A percentile compares a stretch with the other conserved stretches of the same genome.
phyloP scores from a whole-genome alignment of 1,140 invertebrate species.

The Maniola jurtina region DNA sequence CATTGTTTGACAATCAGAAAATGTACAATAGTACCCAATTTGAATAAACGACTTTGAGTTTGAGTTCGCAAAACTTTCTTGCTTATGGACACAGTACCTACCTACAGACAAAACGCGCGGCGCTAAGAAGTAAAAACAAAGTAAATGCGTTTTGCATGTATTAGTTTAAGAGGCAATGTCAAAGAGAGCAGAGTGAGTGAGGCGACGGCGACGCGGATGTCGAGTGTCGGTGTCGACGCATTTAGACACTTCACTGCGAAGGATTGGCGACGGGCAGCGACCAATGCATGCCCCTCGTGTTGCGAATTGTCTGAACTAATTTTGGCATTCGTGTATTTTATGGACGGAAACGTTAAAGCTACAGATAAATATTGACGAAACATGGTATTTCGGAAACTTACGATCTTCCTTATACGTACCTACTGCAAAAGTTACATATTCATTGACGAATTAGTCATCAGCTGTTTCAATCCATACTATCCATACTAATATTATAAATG shows the following conservation, averaged over 20 bases:
- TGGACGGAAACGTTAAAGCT: constrained; percentile 32
- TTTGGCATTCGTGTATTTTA: constrained; percentile 37
- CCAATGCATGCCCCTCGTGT: constrained; percentile 41
- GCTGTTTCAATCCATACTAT: too few species aligned
- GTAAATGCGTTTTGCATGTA: constrained; percentile 16
- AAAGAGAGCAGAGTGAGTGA: constrained; percentile 52
- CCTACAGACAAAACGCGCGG: background rate
- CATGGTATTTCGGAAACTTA: background rate
- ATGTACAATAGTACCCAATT: too few species aligned
- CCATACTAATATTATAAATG: too few species aligned
- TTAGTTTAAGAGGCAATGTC: constrained; percentile 34
- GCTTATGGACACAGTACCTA: background rate
- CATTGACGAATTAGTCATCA: too few species aligned
- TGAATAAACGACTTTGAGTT: too few species aligned
- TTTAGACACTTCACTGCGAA: constrained; percentile 50
- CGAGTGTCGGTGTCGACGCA: constrained; percentile 60
- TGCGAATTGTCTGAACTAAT: constrained; percentile 54
- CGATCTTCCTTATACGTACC: background rate
- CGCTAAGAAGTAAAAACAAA: constrained; percentile 14
- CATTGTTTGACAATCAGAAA: too few species aligned
- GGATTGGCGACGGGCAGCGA: constrained; percentile 44
- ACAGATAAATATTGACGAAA: constrained; percentile 12
- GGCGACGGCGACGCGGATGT: constrained; percentile 58
- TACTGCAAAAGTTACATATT: background rate
- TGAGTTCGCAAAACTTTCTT: constrained; percentile 10